These are phyloP conservation scores for Phalloptychus januarius DNA, from an alignment of 2,797 vertebrate species.

Conservation along the genomic window DNA sequence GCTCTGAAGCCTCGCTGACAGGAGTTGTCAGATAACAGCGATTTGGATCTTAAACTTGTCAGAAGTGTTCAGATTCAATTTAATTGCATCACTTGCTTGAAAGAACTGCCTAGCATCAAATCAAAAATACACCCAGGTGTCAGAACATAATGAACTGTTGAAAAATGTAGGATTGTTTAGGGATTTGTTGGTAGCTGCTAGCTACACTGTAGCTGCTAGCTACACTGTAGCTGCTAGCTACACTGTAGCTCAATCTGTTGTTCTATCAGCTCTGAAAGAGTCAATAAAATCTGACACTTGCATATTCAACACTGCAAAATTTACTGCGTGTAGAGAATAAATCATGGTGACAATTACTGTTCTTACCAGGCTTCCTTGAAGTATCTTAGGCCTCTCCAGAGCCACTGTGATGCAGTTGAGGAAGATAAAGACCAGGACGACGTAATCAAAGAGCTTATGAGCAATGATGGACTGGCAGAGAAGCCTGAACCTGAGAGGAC, in stretches of 20 bases:
- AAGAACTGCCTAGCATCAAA: not conserved
- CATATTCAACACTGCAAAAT: no score
- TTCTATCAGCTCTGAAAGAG: no score
- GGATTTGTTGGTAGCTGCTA: no score
- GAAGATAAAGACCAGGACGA: conserved; percentile 96
- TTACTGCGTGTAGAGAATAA: not conserved
- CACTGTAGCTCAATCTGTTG: no score
- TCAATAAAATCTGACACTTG: no score
- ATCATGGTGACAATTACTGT: accelerated
- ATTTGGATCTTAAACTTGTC: conserved; percentile 7
- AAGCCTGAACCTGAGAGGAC: conserved; percentile 85
- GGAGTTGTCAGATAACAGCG: not conserved
- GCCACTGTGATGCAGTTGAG: conserved; percentile 98
- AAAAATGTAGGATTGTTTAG: not conserved
- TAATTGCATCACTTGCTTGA: not conserved
- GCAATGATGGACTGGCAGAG: conserved; percentile 94
- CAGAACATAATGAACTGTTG: conserved; percentile 3
- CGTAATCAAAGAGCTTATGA: conserved; percentile 95
- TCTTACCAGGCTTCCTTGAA: conserved; percentile 88
- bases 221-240: no score
- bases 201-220: no score
- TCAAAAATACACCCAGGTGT: not conserved
- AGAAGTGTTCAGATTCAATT: not conserved
- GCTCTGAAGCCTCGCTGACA: not conserved
- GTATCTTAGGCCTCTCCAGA: conserved; percentile 93